Evolutionary conservation across 1,140 invertebrate genomes (phyloP).

Genomic region (Bombyx mori): DNA sequence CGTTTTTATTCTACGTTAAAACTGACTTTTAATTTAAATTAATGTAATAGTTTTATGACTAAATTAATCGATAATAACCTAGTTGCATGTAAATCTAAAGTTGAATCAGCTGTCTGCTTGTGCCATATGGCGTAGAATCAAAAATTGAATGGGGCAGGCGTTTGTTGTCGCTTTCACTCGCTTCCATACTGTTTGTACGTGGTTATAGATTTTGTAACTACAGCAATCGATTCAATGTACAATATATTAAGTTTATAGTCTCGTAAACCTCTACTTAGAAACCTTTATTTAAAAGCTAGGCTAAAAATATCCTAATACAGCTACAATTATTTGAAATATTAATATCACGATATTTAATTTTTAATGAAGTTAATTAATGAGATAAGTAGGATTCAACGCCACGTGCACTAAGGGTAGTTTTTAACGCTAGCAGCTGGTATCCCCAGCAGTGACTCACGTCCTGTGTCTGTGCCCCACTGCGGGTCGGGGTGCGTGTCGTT

Average conservation of each 20-base stretch:
- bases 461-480: constrained; percentile 54
- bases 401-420: constrained; percentile 48
- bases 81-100: constrained; percentile 7
- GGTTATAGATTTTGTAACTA: constrained; percentile 1
- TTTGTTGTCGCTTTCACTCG: constrained; percentile 68
- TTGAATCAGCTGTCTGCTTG: constrained; percentile 48
- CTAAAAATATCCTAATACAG: too few species aligned
- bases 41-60: background rate
- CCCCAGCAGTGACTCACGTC: constrained; percentile 62
- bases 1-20: too few species aligned
- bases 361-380: too few species aligned
- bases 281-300: too few species aligned
- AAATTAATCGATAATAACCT: constrained; percentile 1
- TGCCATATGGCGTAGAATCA: constrained; percentile 62
- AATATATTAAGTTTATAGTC: too few species aligned
- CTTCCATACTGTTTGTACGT: background rate
- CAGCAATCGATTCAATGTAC: background rate
- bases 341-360: too few species aligned
- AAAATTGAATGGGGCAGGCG: constrained; percentile 62
- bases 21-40: too few species aligned
- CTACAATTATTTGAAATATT: too few species aligned
- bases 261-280: too few species aligned
- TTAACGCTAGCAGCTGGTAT: constrained; percentile 62
- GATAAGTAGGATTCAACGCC: too few species aligned
- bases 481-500: constrained; percentile 60